phyloP scores from a whole-genome alignment of 1,140 invertebrate genomes.

The Anastrepha obliqua region DNA sequence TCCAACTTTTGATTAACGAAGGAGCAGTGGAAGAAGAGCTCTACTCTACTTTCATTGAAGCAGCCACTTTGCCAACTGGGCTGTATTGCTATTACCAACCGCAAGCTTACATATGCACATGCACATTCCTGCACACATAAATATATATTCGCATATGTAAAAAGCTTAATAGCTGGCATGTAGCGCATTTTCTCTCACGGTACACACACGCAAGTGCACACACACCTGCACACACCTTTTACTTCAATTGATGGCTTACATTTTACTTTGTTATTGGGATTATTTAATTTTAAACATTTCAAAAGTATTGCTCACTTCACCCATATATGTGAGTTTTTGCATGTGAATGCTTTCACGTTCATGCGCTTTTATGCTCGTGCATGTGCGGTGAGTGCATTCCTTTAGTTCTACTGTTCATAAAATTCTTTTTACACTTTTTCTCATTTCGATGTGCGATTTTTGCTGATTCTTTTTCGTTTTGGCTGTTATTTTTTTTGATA shows the following conservation, averaged over 20 bases:
- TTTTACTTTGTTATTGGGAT: neutral
- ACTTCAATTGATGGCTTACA: neutral
- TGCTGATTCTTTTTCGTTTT: neutral
- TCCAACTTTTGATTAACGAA: no score
- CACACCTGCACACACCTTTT: neutral
- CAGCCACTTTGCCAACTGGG: no score
- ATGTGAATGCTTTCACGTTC: neutral
- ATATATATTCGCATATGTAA: neutral
- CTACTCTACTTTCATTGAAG: no score
- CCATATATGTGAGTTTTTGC: neutral
- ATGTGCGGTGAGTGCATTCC: neutral
- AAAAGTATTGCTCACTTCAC: neutral
- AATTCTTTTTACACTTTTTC: neutral
- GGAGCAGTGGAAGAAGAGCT: no score
- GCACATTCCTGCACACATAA: neutral
- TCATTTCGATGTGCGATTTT: neutral
- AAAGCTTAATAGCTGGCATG: neutral
- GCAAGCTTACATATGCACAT: no score
- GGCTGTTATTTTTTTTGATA: neutral
- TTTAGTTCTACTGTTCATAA: neutral
- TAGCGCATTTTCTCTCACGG: neutral
- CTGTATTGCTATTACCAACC: no score
- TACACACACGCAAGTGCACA: no score
- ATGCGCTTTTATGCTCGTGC: neutral
- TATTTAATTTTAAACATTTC: conserved; percentile 11